Evolutionary conservation across 2,797 vertebrate genomes (phyloP).

Genomic region (Menidia menidia): DNA sequence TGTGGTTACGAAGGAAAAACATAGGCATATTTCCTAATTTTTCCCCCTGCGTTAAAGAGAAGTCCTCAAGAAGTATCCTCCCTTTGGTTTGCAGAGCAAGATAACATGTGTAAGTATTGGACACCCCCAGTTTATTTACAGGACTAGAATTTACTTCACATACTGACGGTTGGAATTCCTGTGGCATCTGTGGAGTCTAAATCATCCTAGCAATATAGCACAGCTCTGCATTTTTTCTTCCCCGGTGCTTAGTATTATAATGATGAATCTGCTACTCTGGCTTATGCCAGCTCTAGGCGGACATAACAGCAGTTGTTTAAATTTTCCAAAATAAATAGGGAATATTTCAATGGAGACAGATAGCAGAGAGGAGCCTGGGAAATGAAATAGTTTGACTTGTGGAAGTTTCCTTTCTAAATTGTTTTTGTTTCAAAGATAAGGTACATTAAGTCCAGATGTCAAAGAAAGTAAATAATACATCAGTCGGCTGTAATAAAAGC

Average conservation of each 20-base stretch:
- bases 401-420: constrained; percentile 89
- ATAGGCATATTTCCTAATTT: constrained; percentile 26
- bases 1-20: constrained; percentile 28
- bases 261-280: constrained; percentile 83
- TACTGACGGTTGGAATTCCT: constrained; percentile 77
- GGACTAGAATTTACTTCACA: constrained; percentile 75
- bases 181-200: constrained; percentile 72
- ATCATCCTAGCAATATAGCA: constrained; percentile 75
- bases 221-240: constrained; percentile 71
- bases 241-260: constrained; percentile 83
- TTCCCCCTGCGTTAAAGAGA: constrained; percentile 31
- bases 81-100: constrained; percentile 62
- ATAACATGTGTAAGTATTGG: constrained; percentile 62
- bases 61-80: constrained; percentile 36
- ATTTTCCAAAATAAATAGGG: constrained; percentile 87
- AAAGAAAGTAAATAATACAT: constrained; percentile 85
- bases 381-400: constrained; percentile 86
- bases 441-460: constrained; percentile 89
- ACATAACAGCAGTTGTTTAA: constrained; percentile 88
- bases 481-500: constrained; percentile 79
- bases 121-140: constrained; percentile 73
- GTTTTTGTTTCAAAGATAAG: constrained; percentile 88
- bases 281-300: constrained; percentile 81
- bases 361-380: constrained; percentile 85
- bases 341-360: constrained; percentile 86